Conservation (phyloP, 2,888 invertebrate genomes). For the Agelastica alni region DNA sequence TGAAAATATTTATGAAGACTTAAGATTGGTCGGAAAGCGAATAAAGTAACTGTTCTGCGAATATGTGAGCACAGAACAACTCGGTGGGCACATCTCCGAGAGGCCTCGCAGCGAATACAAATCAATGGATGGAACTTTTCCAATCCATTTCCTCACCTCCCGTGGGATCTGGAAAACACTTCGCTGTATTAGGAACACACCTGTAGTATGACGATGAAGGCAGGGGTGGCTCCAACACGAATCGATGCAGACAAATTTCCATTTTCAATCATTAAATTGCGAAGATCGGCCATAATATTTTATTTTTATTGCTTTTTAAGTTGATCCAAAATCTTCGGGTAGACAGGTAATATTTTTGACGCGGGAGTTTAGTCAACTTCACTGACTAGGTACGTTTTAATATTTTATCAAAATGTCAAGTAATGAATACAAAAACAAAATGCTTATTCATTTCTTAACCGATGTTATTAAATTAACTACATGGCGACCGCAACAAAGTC, state of each 20-base stretch:
- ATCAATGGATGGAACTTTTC: constrained; percentile 59
- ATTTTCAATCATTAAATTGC: too few species aligned
- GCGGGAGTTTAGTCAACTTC: too few species aligned
- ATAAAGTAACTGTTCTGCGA: constrained; percentile 47
- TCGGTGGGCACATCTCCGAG: constrained; percentile 24
- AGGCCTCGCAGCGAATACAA: constrained; percentile 54
- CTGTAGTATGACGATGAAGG: constrained; percentile 42
- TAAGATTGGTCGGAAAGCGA: constrained; percentile 23
- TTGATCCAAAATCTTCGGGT: too few species aligned
- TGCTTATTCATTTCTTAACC: constrained; percentile 12
- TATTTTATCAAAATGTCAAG: too few species aligned
- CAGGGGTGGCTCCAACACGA: constrained; percentile 2
- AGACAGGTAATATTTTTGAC: too few species aligned
- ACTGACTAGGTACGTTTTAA: too few species aligned
- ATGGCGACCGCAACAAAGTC: constrained; percentile 15
- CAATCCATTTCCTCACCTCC: constrained; percentile 54
- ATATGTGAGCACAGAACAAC: constrained; percentile 49
- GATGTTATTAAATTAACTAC: constrained; percentile 20
- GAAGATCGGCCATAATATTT: too few species aligned
- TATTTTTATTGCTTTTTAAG: too few species aligned
- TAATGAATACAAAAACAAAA: too few species aligned
- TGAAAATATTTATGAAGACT: constrained; percentile 21
- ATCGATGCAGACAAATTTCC: too few species aligned
- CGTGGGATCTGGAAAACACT: constrained; percentile 45
- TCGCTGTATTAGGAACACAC: constrained; percentile 50